Evolutionary conservation across 2,888 invertebrate species (phyloP).

Genomic region (Drosophila paranaensis): DNA sequence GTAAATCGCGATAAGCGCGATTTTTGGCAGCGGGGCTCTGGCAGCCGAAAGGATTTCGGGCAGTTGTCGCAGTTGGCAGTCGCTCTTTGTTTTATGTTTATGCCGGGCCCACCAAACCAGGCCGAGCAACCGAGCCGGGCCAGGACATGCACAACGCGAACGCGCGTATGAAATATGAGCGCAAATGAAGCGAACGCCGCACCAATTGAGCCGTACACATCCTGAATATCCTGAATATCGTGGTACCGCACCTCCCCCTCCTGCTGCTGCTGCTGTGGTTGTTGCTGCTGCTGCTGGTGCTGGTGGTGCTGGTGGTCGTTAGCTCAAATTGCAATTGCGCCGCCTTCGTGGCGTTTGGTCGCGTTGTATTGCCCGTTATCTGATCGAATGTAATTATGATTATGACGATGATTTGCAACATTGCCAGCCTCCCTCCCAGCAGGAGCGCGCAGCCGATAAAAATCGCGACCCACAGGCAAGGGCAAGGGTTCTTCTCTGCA

Average conservation of each 20-base stretch:
- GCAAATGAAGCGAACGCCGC: constrained; percentile 68
- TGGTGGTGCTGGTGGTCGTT: constrained; percentile 54
- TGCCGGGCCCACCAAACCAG: constrained; percentile 58
- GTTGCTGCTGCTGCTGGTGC: constrained; percentile 10
- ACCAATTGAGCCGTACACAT: constrained; percentile 55
- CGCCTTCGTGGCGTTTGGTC: constrained; percentile 43
- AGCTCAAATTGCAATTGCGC: constrained; percentile 75
- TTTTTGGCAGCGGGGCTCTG: constrained; percentile 54
- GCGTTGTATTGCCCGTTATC: constrained; percentile 60
- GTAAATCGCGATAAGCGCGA: constrained; percentile 76
- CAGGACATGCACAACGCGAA: constrained; percentile 17
- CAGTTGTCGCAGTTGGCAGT: constrained; percentile 49
- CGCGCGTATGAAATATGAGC: constrained; percentile 69
- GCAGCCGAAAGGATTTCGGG: constrained; percentile 52
- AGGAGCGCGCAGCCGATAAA: constrained; percentile 48
- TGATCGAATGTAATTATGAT: constrained; percentile 81
- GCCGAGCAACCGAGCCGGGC: constrained; percentile 15
- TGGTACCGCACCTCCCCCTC: constrained; percentile 5
- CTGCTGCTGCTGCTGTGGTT: constrained; percentile 1
- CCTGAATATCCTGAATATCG: constrained; percentile 18
- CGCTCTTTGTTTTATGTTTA: constrained; percentile 72
- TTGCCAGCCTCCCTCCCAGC: constrained; percentile 50
- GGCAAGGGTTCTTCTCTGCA: constrained; percentile 34
- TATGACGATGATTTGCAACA: constrained; percentile 80
- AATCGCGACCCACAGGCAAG: constrained; percentile 52